A percentile compares a stretch with the other conserved stretches of the same genome.
Evolutionary conservation across 2,113 vertebrate species (phyloP).

Genomic region (Sander lucioperca): DNA sequence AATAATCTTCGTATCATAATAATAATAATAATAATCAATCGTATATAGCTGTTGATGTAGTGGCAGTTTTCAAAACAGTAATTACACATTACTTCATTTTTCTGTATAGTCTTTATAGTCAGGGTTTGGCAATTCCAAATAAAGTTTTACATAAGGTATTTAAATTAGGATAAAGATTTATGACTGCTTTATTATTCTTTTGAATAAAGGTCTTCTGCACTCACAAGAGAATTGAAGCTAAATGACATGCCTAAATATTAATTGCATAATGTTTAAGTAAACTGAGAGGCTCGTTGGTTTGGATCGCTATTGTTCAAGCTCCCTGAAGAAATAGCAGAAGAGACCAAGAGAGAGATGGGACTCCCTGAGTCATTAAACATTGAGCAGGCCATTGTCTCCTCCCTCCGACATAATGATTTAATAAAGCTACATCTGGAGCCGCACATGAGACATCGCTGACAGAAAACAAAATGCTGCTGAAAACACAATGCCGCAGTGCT

Average conservation of each 20-base stretch:
- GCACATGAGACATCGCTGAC: slow-evolving; percentile 68
- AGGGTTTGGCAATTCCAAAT: slow-evolving; percentile 26
- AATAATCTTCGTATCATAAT: slow-evolving; percentile 2
- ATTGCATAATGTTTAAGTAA: slow-evolving; percentile 69
- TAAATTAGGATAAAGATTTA: slow-evolving; percentile 64
- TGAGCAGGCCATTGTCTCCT: slow-evolving; percentile 76
- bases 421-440: slow-evolving; percentile 78
- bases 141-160: slow-evolving; percentile 53
- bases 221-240: slow-evolving; percentile 55
- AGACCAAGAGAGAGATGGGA: slow-evolving; percentile 59
- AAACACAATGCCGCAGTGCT: slow-evolving; percentile 70
- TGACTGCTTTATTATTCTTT: slow-evolving; percentile 54
- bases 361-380: slow-evolving; percentile 77
- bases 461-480: slow-evolving; percentile 73
- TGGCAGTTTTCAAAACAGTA: background rate
- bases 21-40: background rate
- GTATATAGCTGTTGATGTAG: slow-evolving; percentile 3
- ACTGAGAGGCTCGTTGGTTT: slow-evolving; percentile 54
- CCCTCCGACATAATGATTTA: slow-evolving; percentile 77
- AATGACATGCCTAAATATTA: slow-evolving; percentile 69
- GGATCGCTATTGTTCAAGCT: slow-evolving; percentile 61
- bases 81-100: slow-evolving; percentile 19
- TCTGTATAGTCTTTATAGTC: slow-evolving; percentile 18
- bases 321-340: slow-evolving; percentile 63
- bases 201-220: slow-evolving; percentile 54